These are phyloP conservation scores for Sceloporus undulatus DNA, from an alignment of 2,113 vertebrate genomes.

Conservation along the genomic window DNA sequence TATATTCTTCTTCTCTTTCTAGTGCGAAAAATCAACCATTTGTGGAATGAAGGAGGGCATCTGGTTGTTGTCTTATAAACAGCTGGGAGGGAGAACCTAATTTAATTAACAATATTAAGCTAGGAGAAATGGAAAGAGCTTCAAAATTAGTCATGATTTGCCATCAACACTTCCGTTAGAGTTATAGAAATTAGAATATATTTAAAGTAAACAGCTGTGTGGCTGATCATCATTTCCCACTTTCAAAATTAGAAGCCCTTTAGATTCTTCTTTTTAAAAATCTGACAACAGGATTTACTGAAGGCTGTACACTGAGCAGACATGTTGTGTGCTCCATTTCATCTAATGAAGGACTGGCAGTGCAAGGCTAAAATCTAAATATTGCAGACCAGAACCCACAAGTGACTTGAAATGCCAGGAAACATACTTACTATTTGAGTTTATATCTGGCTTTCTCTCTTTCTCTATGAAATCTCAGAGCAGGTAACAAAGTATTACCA, in stretches of 20 bases:
- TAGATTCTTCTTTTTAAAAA: constrained; percentile 42
- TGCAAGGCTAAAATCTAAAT: constrained; percentile 23
- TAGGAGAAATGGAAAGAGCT: constrained; percentile 17
- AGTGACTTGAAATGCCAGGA: constrained; percentile 9
- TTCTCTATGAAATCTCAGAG: background rate
- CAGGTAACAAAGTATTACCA: background rate
- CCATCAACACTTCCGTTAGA: constrained; percentile 47
- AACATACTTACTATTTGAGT: background rate
- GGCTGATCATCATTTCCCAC: constrained; percentile 57
- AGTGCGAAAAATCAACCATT: constrained; percentile 44
- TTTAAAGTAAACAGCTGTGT: constrained; percentile 54
- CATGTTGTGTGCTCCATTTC: background rate
- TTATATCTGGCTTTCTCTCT: background rate
- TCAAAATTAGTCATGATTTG: constrained; percentile 60
- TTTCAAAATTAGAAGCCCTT: constrained; percentile 53
- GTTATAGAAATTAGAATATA: constrained; percentile 48
- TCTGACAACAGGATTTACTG: constrained; percentile 35
- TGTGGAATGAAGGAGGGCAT: constrained; percentile 30
- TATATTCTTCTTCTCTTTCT: constrained; percentile 13
- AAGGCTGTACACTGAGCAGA: constrained; percentile 7
- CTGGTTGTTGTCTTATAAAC: constrained; percentile 45
- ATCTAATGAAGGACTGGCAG: background rate
- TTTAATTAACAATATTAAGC: constrained; percentile 58
- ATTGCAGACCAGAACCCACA: background rate
- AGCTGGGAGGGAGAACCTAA: constrained; percentile 43